Evolutionary conservation across 2,113 vertebrate genomes (phyloP), one percentile per base, ranked within the genome.

Genomic region (Progne subis): DNA sequence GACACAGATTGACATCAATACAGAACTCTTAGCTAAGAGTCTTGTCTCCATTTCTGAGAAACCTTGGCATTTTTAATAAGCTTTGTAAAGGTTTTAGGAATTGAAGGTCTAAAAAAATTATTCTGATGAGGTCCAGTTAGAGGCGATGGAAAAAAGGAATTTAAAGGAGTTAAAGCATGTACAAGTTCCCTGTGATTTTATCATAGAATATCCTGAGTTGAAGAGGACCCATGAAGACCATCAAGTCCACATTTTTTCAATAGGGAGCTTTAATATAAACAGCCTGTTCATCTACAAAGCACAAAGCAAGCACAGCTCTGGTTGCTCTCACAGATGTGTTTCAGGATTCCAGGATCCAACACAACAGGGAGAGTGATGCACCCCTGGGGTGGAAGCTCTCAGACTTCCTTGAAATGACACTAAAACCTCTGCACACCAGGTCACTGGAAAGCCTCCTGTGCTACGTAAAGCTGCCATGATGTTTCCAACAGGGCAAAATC

Each of bases 401-500:
- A 61, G 11, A 46, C 18, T 44, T 79, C 32, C 65, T 8, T 24
- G 43, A 59, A 34, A 47, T 25, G 15, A 14, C 28, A n/a, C 56
- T 63, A 44, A 87, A 82, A 75, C 31, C 49, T 18, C 43, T 28
- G 32, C 80, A 71, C 50, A 44, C 32, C 68, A 86, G 76, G 82
- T 64, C 90, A 60, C 61, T n/a, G 74, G 46, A 25, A 65, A 93
- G 52, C 83, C 92, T 41, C 60, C 92, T 15, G 14, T 92, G 72
- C 61, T 39, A 43, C 68, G 25, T 18, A 65, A 85, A 93, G 44
- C 29, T 94, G 65, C 76, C 86, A 31, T 5, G 71, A 41, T 41
- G 68, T 34, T 95, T 68, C 34, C 92, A 53, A 49, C 41, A 34
- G 83, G 71, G 53, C 57, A 84, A 88, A 96, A 70, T 82, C 90